A percentile compares a stretch with the other conserved stretches of the same genome.
Conservation (phyloP, 2,888 invertebrate genomes). For the Apamea epomidion region DNA sequence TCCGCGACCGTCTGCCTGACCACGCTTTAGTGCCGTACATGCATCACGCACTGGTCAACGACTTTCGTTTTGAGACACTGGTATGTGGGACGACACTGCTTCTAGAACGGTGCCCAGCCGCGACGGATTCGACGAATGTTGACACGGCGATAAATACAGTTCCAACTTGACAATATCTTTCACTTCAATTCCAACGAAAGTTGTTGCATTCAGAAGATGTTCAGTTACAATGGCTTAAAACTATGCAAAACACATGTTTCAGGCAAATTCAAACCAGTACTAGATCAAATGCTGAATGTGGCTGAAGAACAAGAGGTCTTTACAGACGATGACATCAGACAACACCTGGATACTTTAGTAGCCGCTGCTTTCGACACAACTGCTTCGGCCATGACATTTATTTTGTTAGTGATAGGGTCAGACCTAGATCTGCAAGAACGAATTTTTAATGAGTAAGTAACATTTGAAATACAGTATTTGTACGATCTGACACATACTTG, state of each 20-base stretch:
- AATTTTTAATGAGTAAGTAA: conserved; percentile 25
- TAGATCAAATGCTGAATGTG: conserved; percentile 47
- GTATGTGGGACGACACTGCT: background rate
- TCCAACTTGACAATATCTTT: background rate
- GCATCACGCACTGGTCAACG: too few relatives aligned
- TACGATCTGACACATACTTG: background rate
- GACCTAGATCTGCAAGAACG: conserved; percentile 35
- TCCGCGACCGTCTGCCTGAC: background rate
- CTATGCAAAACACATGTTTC: conserved; percentile 6
- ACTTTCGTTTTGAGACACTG: too few relatives aligned
- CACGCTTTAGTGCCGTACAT: too few relatives aligned
- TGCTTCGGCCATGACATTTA: conserved; percentile 6
- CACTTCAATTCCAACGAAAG: background rate
- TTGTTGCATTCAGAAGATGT: background rate
- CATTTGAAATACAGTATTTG: background rate
- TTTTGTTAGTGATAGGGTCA: conserved; percentile 39
- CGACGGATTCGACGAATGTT: background rate
- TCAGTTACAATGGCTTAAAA: background rate
- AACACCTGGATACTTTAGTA: conserved; percentile 48
- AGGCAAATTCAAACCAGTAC: conserved; percentile 41
- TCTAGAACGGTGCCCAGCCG: background rate
- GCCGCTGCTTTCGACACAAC: conserved; percentile 42
- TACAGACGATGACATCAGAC: conserved; percentile 41
- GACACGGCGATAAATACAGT: background rate
- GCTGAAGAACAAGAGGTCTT: conserved; percentile 21